Evolutionary conservation across 2,888 invertebrate genomes (phyloP).

Genomic region (Cryptus armator): DNA sequence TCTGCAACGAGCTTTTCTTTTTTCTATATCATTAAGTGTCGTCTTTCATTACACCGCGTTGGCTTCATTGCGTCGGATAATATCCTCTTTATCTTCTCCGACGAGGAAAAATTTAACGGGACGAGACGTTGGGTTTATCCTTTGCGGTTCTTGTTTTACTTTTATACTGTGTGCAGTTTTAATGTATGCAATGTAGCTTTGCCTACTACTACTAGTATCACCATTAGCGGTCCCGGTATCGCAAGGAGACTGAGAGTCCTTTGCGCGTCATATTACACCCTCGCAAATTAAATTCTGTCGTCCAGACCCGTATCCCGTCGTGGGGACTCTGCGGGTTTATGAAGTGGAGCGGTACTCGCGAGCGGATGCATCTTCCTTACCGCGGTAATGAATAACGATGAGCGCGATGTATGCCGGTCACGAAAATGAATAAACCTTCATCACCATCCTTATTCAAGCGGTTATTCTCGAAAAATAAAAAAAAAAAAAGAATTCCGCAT

Average conservation of each 20-base stretch:
- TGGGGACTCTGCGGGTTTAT: background rate
- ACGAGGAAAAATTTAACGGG: conserved; percentile 20
- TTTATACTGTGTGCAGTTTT: background rate
- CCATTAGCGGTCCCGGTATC: background rate
- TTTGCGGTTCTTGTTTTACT: background rate
- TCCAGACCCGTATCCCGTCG: conserved; percentile 36
- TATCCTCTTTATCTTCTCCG: conserved; percentile 2
- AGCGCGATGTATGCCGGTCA: background rate
- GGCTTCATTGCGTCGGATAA: conserved; percentile 17
- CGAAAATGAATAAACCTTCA: conserved; percentile 19
- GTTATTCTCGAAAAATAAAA: conserved; percentile 27
- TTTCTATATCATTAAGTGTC: background rate
- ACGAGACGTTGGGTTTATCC: conserved; percentile 10
- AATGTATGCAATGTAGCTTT: conserved; percentile 1
- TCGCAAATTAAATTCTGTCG: conserved; percentile 62
- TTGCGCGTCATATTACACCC: conserved; percentile 61
- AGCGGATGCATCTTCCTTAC: conserved; percentile 20
- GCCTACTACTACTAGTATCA: background rate
- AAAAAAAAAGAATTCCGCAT: conserved; percentile 32
- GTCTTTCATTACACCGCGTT: background rate
- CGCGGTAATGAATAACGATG: conserved; percentile 46
- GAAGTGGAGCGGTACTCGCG: background rate
- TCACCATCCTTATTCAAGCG: conserved; percentile 33
- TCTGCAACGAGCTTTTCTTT: background rate
- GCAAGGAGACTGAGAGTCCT: background rate